These are phyloP conservation scores for Drosophila lini DNA, from an alignment of 1,140 invertebrate genomes.

Conservation along the genomic window DNA sequence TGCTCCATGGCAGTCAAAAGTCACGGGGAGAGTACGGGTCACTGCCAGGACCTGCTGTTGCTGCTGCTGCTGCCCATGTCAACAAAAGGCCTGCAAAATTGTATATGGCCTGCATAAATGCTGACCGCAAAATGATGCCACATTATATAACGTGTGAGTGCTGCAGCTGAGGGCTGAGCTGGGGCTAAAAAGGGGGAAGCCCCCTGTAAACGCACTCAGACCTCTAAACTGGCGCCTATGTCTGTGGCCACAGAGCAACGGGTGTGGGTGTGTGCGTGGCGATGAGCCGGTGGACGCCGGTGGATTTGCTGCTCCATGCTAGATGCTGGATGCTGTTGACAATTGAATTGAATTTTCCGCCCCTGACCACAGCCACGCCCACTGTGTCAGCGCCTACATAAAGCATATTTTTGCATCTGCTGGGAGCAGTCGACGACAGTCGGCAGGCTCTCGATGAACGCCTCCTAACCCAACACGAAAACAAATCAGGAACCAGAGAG, in stretches of 20 bases:
- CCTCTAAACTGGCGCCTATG: constrained; percentile 50
- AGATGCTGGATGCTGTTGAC: constrained; percentile 64
- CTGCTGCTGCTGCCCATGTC: constrained; percentile 48
- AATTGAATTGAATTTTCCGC: constrained; percentile 82
- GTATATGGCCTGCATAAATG: constrained; percentile 75
- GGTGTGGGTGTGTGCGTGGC: constrained; percentile 3
- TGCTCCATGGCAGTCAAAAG: constrained; percentile 69
- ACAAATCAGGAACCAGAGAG: constrained; percentile 56
- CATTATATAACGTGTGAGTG: constrained; percentile 73
- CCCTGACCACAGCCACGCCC: constrained; percentile 51
- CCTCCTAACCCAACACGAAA: constrained; percentile 56
- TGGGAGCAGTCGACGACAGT: constrained; percentile 48
- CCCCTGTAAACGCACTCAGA: constrained; percentile 32
- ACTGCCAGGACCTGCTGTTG: constrained; percentile 9
- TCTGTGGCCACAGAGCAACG: constrained; percentile 45
- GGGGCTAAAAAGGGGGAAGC: constrained; percentile 12
- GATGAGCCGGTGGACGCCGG: constrained; percentile 3
- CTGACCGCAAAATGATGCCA: constrained; percentile 82
- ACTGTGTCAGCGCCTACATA: constrained; percentile 64
- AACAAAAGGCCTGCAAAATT: constrained; percentile 76
- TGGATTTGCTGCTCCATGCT: neutral
- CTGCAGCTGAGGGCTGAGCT: constrained; percentile 17
- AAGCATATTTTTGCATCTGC: constrained; percentile 76
- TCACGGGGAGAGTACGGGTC: constrained; percentile 45
- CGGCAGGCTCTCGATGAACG: constrained; percentile 26